Evolutionary conservation across 2,113 vertebrate genomes (phyloP), one percentile per base, ranked within the genome.

Genomic region (Terrapene triunguis): DNA sequence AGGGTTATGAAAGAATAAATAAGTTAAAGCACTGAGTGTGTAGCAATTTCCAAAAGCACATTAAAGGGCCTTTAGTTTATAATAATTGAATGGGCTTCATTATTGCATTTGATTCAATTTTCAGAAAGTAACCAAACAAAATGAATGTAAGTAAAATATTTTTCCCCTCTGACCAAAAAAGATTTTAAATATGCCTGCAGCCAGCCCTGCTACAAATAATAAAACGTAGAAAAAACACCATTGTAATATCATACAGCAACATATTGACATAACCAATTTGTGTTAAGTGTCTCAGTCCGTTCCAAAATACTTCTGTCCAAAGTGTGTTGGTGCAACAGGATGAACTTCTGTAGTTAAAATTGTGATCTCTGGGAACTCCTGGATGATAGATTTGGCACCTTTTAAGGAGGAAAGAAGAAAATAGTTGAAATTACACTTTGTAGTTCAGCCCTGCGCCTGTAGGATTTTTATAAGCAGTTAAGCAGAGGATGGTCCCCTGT

Each of bases 281-380:
- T 85, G 86, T 95, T 80, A 10, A 94, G 76, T 65, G 81, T 90
- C 79, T 99, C 96, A 99, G 96, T 99, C 99, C 25, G 99, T 99
- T 92, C 99, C 99, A 97, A 99, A 99, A 82, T 99, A 99, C 97
- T 99, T 99, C 98, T 99, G 99, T 97, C 99, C 99, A 81, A 99
- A 99, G 98, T 99, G 99, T 88, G 99, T 99, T 25, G 99, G 99
- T 83, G 99, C 99, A 90, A 99, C 99, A 5, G 99, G 99, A 96
- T 99, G 99, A 92, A 99, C 99, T 98, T 99, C 99, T 83, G 99
- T 99, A 42, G 99, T 99, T 96, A 99, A 97, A 98, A 99, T 99
- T 90, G 99, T 99, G 98, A 99, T 99, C 72, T 99, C 99, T 84
- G 99, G 99, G 96, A 99, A 99, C 96, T 99, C 99, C 95, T 99